These are phyloP conservation scores for Hydrolagus affinis DNA, from an alignment of 2,113 vertebrate genomes.

Conservation along the genomic window DNA sequence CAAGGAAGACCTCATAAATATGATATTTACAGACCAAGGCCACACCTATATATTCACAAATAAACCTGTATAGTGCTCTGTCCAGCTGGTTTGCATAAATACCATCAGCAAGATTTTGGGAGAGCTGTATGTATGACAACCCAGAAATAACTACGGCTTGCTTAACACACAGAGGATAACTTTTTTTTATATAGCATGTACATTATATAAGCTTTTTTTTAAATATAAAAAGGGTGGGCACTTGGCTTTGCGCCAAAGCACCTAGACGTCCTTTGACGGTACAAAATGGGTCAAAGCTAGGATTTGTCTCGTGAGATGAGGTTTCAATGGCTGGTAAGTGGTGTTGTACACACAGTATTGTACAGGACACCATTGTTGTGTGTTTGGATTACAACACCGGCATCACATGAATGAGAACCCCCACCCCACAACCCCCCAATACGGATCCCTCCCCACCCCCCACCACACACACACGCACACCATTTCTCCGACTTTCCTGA, in stretches of 20 bases:
- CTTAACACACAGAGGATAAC: neutral
- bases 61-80: neutral
- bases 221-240: constrained; percentile 16
- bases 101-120: too few species aligned
- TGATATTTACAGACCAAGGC: neutral
- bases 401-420: neutral
- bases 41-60: neutral
- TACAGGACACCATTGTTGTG: neutral
- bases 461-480: neutral
- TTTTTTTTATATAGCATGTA: neutral
- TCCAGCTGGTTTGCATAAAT: neutral
- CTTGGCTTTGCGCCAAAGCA: neutral
- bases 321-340: neutral
- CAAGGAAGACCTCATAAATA: neutral
- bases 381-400: neutral
- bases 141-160: neutral
- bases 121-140: neutral
- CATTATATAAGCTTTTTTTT: constrained; percentile 25
- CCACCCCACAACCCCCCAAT: neutral
- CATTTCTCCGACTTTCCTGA: neutral
- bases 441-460: neutral
- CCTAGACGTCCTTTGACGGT: neutral
- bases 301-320: neutral
- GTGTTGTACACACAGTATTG: neutral
- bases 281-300: neutral